These are phyloP conservation scores for Muscina levida DNA, from an alignment of 2,888 invertebrate species.

Conservation along the genomic window DNA sequence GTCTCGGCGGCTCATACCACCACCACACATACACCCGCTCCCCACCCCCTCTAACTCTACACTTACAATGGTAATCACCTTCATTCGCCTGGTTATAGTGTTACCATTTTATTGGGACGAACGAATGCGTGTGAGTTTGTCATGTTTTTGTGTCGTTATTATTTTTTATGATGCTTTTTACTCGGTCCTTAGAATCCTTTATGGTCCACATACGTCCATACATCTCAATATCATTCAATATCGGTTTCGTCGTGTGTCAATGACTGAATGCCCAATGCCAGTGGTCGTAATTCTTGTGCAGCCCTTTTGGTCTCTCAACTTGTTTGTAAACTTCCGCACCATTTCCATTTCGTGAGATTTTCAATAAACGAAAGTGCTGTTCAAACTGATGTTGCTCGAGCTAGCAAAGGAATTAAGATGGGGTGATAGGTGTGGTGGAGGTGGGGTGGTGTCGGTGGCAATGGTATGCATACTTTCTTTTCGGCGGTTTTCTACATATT, in stretches of 20 bases:
- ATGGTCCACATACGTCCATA: conserved; percentile 44
- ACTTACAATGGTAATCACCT: too few species aligned
- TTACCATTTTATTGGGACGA: conserved; percentile 13
- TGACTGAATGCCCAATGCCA: conserved; percentile 1
- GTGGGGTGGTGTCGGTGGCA: background rate
- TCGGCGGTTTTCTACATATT: conserved; percentile 38
- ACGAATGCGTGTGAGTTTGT: conserved; percentile 24
- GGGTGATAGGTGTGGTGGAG: too few species aligned
- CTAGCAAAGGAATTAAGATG: background rate
- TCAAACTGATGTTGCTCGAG: too few species aligned
- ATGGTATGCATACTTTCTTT: conserved; percentile 31
- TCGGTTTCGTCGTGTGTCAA: conserved; percentile 30
- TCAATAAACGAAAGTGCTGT: conserved; percentile 68
- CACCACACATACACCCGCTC: background rate
- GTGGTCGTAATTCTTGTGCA: conserved; percentile 2
- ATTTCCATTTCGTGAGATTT: conserved; percentile 35
- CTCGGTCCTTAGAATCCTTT: conserved; percentile 44
- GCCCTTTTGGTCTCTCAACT: background rate
- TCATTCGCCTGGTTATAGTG: conserved; percentile 33
- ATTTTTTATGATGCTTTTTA: conserved; percentile 63
- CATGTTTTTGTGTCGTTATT: conserved; percentile 64
- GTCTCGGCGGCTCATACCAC: conserved; percentile 17
- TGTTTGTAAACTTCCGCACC: background rate
- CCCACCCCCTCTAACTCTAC: background rate
- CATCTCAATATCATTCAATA: conserved; percentile 59